Evolutionary conservation across 2,888 invertebrate genomes (phyloP).

Genomic region (Crocallis elinguaria): DNA sequence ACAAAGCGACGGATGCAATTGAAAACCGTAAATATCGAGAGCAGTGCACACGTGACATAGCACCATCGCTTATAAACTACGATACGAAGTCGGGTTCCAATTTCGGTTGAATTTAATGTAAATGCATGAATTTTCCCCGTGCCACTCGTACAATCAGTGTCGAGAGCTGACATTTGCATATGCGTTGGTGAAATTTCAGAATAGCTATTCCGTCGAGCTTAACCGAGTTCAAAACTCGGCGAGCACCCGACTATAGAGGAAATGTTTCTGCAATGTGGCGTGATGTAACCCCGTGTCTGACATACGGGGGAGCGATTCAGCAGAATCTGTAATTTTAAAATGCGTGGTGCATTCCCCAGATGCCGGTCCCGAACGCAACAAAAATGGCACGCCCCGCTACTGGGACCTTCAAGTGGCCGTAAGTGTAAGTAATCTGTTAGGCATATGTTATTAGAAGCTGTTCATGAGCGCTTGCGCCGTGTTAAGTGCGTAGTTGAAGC

Average conservation of each 20-base stretch:
- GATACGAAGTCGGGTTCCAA: constrained; percentile 73
- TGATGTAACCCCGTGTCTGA: constrained; percentile 65
- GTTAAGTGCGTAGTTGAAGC: constrained; percentile 57
- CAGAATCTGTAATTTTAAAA: constrained; percentile 59
- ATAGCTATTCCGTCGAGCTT: constrained; percentile 77
- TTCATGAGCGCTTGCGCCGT: constrained; percentile 59
- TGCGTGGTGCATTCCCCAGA: constrained; percentile 50
- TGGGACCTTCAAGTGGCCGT: constrained; percentile 51
- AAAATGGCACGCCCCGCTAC: constrained; percentile 52
- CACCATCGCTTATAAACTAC: constrained; percentile 72
- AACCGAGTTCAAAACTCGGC: constrained; percentile 80
- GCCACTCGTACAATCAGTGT: constrained; percentile 84
- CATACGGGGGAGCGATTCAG: constrained; percentile 53
- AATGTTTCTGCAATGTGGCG: constrained; percentile 65
- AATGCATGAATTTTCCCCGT: constrained; percentile 82
- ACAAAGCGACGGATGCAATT: constrained; percentile 65
- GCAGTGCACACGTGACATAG: constrained; percentile 66
- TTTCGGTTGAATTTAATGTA: constrained; percentile 82
- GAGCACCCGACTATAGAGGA: constrained; percentile 62
- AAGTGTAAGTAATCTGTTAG: constrained; percentile 59
- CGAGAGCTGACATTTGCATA: constrained; percentile 84
- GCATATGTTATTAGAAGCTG: constrained; percentile 61
- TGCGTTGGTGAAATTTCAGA: constrained; percentile 81
- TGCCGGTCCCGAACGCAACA: constrained; percentile 40
- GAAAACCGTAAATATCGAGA: constrained; percentile 77